phyloP scores from a whole-genome alignment of 2,797 vertebrate genomes.

The Stomatorhinus walkeri region DNA sequence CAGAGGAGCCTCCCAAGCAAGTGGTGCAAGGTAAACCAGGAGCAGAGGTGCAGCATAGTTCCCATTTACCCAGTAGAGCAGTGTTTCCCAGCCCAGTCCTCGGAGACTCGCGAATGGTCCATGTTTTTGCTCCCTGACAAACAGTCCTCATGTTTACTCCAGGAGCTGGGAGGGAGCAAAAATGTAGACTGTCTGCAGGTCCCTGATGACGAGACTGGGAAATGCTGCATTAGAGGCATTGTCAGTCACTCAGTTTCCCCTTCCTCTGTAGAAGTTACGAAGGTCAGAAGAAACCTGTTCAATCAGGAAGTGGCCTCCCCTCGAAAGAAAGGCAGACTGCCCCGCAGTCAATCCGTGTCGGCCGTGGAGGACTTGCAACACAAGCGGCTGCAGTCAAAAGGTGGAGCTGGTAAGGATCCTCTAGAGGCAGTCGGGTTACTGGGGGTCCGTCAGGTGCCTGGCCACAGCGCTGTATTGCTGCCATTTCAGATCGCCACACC shows the following conservation, averaged over 20 bases:
- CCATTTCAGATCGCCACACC: constrained; percentile 62
- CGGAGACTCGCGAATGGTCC: not conserved
- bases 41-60: not conserved
- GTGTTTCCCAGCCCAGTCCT: not conserved
- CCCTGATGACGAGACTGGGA: not conserved
- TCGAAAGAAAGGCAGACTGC: constrained; percentile 71
- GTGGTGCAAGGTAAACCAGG: constrained; percentile 70
- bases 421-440: not conserved
- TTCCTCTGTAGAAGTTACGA: constrained; percentile 75
- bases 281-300: constrained; percentile 91
- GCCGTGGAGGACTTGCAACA: constrained; percentile 72
- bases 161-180: not conserved
- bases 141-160: not conserved
- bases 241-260: constrained; percentile 3
- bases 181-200: not conserved
- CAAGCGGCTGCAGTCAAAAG: constrained; percentile 44
- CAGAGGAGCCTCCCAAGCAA: constrained; percentile 57
- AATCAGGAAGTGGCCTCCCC: constrained; percentile 68
- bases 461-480: not conserved
- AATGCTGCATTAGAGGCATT: not conserved
- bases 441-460: not conserved
- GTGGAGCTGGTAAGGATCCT: constrained; percentile 18
- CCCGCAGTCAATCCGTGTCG: constrained; percentile 82
- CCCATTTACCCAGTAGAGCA: not conserved
- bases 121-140: not conserved